Evolutionary conservation across 2,113 vertebrate genomes (phyloP), one percentile per base, ranked within the genome.

Genomic region (Lamprologus sp.): DNA sequence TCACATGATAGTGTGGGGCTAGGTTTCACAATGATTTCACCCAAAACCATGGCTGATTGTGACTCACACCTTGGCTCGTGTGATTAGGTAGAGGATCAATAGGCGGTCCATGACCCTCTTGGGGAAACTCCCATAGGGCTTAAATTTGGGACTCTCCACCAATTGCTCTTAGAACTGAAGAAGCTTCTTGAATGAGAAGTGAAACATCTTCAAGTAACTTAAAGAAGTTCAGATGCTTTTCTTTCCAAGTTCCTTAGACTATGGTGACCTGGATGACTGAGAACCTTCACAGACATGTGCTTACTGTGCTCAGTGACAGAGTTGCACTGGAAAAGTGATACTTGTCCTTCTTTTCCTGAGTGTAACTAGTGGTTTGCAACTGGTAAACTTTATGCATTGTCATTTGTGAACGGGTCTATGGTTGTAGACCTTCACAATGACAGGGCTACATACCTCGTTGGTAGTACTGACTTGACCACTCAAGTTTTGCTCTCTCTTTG

Each of bases 21-120:
- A 65, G 60, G 17, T 65, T 65, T 35, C 58, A 63, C 31, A 35
- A n/a, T 2, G 9, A 0, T 0, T 35, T 63, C 58, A 35, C 58
- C 31, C 17, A 11, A 63, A 63, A 63, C 58, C 9, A 0, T 12
- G 31, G 31, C 58, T 35, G 31, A 63, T 12, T 63, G 58, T 63
- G 58, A 63, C 9, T 63, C 31, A 63, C 31, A 35, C 31, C 58
- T 35, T 63, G 28, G 58, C 58, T 19, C 0, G 1, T 3, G 28
- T 63, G 0, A 35, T 65, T 65, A 65, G 58, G 58, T 1, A 63
- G 58, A 63, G 31, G 31, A 35, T 65, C 60, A 37, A 5, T 65
- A 12, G 10, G 6, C 0, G 1, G 17, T n/a, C 60, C 31, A 2
- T 12, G 60, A 37, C 17, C 1, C 60, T 12, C 31, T 65, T 65